These are phyloP conservation scores for Drosophila mettleri DNA, from an alignment of 2,888 invertebrate genomes.

Conservation along the genomic window DNA sequence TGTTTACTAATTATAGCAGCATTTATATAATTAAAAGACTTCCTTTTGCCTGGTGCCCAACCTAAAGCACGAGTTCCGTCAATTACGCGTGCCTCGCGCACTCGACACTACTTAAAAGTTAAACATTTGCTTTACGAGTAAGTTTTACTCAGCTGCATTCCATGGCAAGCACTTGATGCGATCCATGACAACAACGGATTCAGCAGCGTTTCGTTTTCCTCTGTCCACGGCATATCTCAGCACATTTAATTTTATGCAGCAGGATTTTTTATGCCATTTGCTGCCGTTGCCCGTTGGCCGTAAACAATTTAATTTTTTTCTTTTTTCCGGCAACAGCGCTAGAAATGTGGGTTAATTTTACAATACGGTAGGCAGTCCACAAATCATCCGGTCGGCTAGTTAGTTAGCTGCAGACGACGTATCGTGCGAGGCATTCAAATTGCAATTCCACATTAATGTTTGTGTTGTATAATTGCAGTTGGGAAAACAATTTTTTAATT, in stretches of 20 bases:
- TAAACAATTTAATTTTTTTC: conserved; percentile 52
- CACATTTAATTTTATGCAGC: conserved; percentile 65
- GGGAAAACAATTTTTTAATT: conserved; percentile 64
- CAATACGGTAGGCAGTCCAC: conserved; percentile 40
- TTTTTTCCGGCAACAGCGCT: conserved; percentile 41
- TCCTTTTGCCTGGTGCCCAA: conserved; percentile 23
- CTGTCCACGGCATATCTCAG: conserved; percentile 24
- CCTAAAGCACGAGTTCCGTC: conserved; percentile 34
- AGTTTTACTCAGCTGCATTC: conserved; percentile 59
- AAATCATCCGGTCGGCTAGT: conserved; percentile 47
- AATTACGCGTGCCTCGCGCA: conserved; percentile 50
- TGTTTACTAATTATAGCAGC: neutral
- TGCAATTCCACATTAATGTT: conserved; percentile 54
- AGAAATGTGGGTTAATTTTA: conserved; percentile 56
- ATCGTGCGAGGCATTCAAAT: conserved; percentile 79
- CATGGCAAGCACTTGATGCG: conserved; percentile 39
- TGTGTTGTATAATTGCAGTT: conserved; percentile 50
- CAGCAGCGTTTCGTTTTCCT: conserved; percentile 33
- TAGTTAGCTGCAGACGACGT: conserved; percentile 12
- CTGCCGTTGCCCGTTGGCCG: conserved; percentile 6
- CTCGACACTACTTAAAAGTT: conserved; percentile 35
- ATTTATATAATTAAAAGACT: conserved; percentile 8
- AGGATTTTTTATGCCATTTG: conserved; percentile 40
- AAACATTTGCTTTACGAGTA: conserved; percentile 29
- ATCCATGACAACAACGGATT: conserved; percentile 26